Evolutionary conservation across 2,113 vertebrate species (phyloP).

Genomic region (Pontoporia blainvillei): DNA sequence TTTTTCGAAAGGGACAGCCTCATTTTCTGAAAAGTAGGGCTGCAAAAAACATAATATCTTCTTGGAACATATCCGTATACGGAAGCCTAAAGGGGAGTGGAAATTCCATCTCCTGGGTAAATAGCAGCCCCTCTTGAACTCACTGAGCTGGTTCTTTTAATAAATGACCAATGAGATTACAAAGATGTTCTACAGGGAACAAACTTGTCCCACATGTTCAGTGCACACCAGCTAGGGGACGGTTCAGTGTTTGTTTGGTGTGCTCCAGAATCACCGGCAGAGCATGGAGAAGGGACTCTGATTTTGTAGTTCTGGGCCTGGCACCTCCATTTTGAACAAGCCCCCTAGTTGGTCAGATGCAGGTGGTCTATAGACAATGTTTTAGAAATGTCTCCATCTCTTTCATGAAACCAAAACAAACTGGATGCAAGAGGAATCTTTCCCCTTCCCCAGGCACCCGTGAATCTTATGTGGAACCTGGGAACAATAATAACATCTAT

Average conservation of each 20-base stretch:
- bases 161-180: neutral
- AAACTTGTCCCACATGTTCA: neutral
- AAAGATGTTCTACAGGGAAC: neutral
- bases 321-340: neutral
- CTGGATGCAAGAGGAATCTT: neutral
- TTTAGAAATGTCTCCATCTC: neutral
- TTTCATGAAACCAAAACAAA: slow-evolving; percentile 3
- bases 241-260: too few relatives aligned
- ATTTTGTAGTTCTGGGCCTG: too few relatives aligned
- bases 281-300: neutral
- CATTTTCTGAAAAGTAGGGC: neutral
- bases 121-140: neutral
- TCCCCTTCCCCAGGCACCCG: neutral
- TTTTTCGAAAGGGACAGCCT: neutral
- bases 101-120: neutral
- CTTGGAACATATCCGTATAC: neutral
- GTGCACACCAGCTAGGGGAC: neutral
- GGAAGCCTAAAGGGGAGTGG: neutral
- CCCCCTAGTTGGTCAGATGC: neutral
- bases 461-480: neutral
- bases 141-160: neutral
- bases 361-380: neutral
- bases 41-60: neutral
- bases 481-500: neutral
- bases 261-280: neutral